Conservation (phyloP, 2,113 vertebrate genomes). For the Hylia prasina region DNA sequence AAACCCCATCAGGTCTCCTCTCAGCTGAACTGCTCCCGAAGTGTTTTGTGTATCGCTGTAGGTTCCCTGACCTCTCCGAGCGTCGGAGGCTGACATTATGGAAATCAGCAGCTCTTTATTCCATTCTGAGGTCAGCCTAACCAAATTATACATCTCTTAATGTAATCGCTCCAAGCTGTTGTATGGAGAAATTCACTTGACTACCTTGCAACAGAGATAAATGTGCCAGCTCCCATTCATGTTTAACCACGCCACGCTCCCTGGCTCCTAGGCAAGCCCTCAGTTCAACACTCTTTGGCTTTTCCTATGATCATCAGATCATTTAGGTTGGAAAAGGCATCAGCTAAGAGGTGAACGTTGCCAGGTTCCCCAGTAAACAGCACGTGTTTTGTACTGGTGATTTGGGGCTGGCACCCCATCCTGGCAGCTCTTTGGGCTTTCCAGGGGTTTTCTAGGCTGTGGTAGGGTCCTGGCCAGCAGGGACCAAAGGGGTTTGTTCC, state of each 20-base stretch:
- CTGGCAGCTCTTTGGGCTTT: background rate
- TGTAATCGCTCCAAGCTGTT: slow-evolving; percentile 42
- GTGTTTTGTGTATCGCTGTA: slow-evolving; percentile 31
- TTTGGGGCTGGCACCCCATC: background rate
- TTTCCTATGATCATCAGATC: background rate
- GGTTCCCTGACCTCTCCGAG: slow-evolving; percentile 44
- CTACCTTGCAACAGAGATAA: slow-evolving; percentile 38
- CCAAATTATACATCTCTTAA: slow-evolving; percentile 59
- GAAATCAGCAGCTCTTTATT: slow-evolving; percentile 70
- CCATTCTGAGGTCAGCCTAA: slow-evolving; percentile 64
- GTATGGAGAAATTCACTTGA: slow-evolving; percentile 50
- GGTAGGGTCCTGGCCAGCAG: background rate
- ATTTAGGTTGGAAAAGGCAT: background rate
- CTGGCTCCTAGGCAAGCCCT: background rate
- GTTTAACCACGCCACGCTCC: background rate
- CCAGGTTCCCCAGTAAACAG: background rate
- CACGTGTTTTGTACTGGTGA: background rate
- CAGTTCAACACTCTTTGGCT: background rate
- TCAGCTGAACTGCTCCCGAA: background rate
- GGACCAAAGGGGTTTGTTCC: background rate
- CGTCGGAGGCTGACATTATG: slow-evolving; percentile 30
- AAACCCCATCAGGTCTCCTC: background rate
- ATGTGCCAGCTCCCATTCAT: background rate
- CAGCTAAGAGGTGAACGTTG: background rate
- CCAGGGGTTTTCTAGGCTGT: fast-evolving